phyloP scores from a whole-genome alignment of 2,888 invertebrate species.

The Hemaris fuciformis region DNA sequence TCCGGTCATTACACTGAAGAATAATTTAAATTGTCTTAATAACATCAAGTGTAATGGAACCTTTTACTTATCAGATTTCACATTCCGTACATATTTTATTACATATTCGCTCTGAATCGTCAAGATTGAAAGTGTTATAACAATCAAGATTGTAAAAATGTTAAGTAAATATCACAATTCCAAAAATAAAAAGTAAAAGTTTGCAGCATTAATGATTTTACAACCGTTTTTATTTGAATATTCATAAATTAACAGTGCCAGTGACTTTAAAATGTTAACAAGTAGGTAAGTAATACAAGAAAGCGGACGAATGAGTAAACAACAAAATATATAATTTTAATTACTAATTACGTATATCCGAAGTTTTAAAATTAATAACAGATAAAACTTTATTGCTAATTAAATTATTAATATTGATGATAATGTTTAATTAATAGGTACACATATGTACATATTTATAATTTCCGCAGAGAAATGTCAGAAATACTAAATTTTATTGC shows the following conservation, averaged over 20 bases:
- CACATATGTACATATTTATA: too few species aligned
- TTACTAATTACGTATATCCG: too few species aligned
- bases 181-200: slow-evolving; percentile 2
- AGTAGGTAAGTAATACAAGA: background rate
- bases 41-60: background rate
- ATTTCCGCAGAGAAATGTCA: too few species aligned
- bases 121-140: background rate
- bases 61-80: background rate
- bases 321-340: background rate
- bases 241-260: background rate
- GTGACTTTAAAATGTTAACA: background rate
- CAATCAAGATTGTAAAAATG: background rate
- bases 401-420: too few species aligned
- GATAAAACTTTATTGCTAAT: too few species aligned
- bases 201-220: background rate
- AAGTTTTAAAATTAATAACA: too few species aligned
- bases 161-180: background rate
- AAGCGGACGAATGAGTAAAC: background rate
- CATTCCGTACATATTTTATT: background rate
- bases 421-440: too few species aligned
- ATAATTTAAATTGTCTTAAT: too few species aligned
- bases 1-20: too few species aligned
- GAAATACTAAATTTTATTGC: too few species aligned
- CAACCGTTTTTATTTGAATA: background rate
- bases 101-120: background rate